Base-by-base conservation (phyloP, 1,140 invertebrate genomes). In the Bombus sylvicola region DNA sequence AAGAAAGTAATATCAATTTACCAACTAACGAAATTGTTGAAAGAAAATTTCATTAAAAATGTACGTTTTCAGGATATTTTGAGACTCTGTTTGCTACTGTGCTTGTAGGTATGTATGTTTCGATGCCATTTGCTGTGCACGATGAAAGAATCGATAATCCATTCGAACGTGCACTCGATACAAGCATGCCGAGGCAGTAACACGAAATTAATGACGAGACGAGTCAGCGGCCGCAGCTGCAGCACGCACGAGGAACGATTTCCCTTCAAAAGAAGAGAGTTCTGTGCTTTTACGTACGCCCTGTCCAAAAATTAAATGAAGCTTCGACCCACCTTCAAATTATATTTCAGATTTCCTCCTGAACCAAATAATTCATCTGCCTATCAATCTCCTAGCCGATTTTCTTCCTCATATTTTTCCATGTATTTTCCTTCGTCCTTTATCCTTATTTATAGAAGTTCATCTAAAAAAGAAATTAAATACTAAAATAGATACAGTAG, bases 181-280 rank as follows among this genome's bases (percentile, higher is more conserved):
- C 59, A 34, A 43, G 57, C 77, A 53, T 39, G 41, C 25, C 34
- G 28, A 69, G 41, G 78, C 43, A 69, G 41, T 76, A 83, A 74
- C 41, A 68, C 43, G 72, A 83, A 83, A 83, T 83, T 83, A 83
- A 83, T 83, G 75, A 69, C 37, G 57, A 31, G 47, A 37, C n/a
- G 22, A 83, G 81, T 76, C 37, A 62, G 53, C 53, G 37, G 72
- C 53, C 72, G 59, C 59, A 83, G 41, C 31, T 66, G 25, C 57
- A 47, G 18, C n/a, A 53, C 59, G 66, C 72, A 47, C 13, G 66
- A 28, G 41, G 22, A 83, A 71, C 59, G 39, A 68, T 76, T 66
- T 76, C 31, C 47, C n/a, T 47, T 15, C 22, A 31, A 2, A 31
- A 64, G n/a, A 41, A 47, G n/a, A 75, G 73, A 31, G 22, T 28